These are phyloP conservation scores for Coregonus sp. DNA, from an alignment of 2,797 vertebrate genomes.

Conservation along the genomic window DNA sequence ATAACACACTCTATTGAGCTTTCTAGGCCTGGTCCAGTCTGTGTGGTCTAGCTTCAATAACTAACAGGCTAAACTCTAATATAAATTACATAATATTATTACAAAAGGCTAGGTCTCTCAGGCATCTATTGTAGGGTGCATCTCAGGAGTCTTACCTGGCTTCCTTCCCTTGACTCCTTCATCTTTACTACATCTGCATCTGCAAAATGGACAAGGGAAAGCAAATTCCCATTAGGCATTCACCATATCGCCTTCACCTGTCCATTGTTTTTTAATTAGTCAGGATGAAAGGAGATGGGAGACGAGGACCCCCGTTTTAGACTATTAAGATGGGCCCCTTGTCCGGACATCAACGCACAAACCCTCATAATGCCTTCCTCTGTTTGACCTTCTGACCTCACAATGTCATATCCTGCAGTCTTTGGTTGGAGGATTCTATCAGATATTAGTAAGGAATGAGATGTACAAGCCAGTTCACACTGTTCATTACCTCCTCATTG, in stretches of 20 bases:
- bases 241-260: neutral
- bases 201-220: neutral
- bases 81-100: neutral
- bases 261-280: too few species aligned
- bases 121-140: neutral
- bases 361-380: conserved; percentile 42
- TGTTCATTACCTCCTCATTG: neutral
- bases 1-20: neutral
- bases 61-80: neutral
- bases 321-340: neutral
- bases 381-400: conserved; percentile 33
- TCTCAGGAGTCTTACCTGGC: neutral
- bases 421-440: neutral
- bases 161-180: neutral
- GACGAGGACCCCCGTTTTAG: neutral
- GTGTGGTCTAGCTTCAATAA: neutral
- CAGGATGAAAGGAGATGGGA: too few species aligned
- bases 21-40: neutral
- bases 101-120: neutral
- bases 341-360: neutral
- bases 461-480: neutral
- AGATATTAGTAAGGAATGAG: neutral
- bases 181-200: neutral
- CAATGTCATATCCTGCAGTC: conserved; percentile 1
- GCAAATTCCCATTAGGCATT: neutral